These are phyloP conservation scores for Ectobius pallidus DNA, from an alignment of 2,888 invertebrate species.

Conservation along the genomic window DNA sequence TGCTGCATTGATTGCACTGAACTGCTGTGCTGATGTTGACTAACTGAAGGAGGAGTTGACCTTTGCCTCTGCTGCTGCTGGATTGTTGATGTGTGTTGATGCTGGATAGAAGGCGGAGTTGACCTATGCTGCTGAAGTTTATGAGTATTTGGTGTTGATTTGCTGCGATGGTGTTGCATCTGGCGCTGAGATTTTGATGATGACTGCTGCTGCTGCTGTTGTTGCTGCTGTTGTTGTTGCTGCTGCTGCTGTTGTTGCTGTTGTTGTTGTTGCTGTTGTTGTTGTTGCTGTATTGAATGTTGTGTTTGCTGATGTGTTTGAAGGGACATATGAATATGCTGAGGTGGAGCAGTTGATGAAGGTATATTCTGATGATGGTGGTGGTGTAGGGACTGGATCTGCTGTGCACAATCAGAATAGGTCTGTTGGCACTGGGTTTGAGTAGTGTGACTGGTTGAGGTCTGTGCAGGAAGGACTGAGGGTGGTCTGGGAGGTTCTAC, in stretches of 20 bases:
- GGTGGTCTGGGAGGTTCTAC: slow-evolving; percentile 65
- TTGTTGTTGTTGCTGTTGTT: slow-evolving; percentile 47
- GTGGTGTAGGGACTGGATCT: slow-evolving; percentile 52
- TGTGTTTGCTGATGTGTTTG: slow-evolving; percentile 38
- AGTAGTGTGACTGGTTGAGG: slow-evolving; percentile 45
- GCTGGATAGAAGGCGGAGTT: slow-evolving; percentile 43
- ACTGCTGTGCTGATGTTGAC: slow-evolving; percentile 52
- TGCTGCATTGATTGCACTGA: slow-evolving; percentile 49
- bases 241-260: slow-evolving; percentile 47
- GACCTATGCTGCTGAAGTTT: slow-evolving; percentile 46
- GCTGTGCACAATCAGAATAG: slow-evolving; percentile 68
- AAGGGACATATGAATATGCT: slow-evolving; percentile 36
- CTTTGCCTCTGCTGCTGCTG: slow-evolving; percentile 50
- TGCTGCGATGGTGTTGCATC: slow-evolving; percentile 42
- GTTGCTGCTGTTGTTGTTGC: slow-evolving; percentile 47
- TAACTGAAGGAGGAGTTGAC: slow-evolving; percentile 51
- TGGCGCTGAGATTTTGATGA: slow-evolving; percentile 38
- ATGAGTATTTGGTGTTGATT: slow-evolving; percentile 29
- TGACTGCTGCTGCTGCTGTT: slow-evolving; percentile 45
- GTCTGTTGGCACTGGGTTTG: slow-evolving; percentile 59
- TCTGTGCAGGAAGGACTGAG: slow-evolving; percentile 58
- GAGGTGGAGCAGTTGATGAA: slow-evolving; percentile 55
- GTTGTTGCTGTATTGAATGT: slow-evolving; percentile 51
- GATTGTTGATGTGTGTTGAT: slow-evolving; percentile 45
- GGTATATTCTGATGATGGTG: slow-evolving; percentile 40